Evolutionary conservation across 2,797 vertebrate genomes (phyloP), one percentile per base, ranked within the genome.

Genomic region (Manis pentadactyla): DNA sequence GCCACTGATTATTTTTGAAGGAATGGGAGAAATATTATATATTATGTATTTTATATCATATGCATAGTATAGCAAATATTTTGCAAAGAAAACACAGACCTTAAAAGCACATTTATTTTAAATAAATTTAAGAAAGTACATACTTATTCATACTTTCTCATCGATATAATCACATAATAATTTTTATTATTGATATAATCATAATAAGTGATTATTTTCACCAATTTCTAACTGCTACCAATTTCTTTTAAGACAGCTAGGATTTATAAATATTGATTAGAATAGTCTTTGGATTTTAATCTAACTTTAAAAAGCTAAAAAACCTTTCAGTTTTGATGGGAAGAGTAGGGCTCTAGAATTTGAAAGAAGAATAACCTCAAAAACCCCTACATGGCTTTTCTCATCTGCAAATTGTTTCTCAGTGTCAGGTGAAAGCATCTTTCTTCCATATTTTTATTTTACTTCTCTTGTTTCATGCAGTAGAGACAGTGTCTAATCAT

Each of bases 201-300:
- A 74, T 74, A 63, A 31, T 53, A 79, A 66, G n/a, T 82, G 31
- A 69, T 34, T 57, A 27, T 77, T 93, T 53, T 91, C 10, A 79
- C 25, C 49, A 75, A 11, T 82, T 93, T 90, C 37, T 69, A 88
- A 57, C n/a, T 64, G 25, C 46, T 79, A 19, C 46, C 27, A 59
- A n/a, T 88, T 61, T 90, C 77, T 95, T 84, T 3, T 86, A 27
- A 85, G n/a, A 25, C 7, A 66, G 0, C 31, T 75, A 57, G 27
- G 29, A 23, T 31, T 79, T 77, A 90, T 55, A 74, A 39, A 69
- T n/a, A 87, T 92, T 86, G 29, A 49, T 78, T 78, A 64, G 66
- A 55, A 19, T 31, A 9, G 61, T 74, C 55, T 90, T 96, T 95
- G 53, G 10, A 68, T 90, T 53, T 46, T 96, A 78, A 84, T 14